phyloP scores from a whole-genome alignment of 2,113 vertebrate genomes.

The Montifringilla adamsi region DNA sequence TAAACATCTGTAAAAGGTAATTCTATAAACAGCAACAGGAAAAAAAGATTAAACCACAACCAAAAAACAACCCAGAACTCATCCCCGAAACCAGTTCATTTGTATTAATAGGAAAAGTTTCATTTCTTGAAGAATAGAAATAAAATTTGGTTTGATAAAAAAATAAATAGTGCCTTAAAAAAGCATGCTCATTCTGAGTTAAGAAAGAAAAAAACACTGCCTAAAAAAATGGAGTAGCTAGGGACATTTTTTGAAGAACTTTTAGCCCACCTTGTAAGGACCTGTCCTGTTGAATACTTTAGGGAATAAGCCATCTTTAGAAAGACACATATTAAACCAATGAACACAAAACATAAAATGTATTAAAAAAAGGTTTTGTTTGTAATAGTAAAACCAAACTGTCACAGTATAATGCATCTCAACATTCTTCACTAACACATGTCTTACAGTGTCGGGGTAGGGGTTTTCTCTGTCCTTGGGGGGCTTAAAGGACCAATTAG shows the following conservation, averaged over 20 bases:
- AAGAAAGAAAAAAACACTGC: not conserved
- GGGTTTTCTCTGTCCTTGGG: not conserved
- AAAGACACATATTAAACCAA: not conserved
- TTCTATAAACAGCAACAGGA: not conserved
- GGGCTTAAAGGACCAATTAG: not conserved
- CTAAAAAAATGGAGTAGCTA: not conserved
- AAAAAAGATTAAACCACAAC: not conserved
- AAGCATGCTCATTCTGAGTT: accelerated
- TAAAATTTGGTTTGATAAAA: not conserved
- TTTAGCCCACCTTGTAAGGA: not conserved
- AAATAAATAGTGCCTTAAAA: not conserved
- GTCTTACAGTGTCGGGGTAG: not conserved
- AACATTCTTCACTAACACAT: not conserved
- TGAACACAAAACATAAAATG: not conserved
- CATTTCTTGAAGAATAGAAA: not conserved
- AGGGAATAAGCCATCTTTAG: accelerated
- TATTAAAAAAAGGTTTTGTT: not conserved
- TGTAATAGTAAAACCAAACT: not conserved
- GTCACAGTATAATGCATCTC: not conserved
- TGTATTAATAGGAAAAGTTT: not conserved
- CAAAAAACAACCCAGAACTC: accelerated
- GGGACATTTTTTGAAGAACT: not conserved
- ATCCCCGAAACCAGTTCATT: accelerated
- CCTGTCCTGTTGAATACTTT: not conserved
- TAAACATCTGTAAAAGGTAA: not conserved